Evolutionary conservation across 2,113 vertebrate genomes (phyloP).

Genomic region (Seriola rivoliana): DNA sequence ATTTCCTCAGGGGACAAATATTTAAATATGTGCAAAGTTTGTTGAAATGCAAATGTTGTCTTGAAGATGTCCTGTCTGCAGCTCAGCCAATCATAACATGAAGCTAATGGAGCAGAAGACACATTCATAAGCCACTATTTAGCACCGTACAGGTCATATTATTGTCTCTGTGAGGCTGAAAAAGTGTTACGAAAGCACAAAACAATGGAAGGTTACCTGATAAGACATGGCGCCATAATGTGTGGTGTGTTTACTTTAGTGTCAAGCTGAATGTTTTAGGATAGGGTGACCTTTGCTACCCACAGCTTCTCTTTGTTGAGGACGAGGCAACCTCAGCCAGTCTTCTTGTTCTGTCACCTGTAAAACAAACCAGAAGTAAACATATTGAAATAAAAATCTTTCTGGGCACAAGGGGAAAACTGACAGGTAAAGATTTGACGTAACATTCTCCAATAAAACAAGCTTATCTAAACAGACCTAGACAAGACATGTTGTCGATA

Average conservation of each 20-base stretch:
- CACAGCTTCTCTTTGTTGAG: conserved; percentile 27
- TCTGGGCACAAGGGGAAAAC: background rate
- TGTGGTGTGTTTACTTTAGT: conserved; percentile 58
- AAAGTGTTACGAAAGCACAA: conserved; percentile 41
- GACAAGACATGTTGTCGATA: conserved; percentile 52
- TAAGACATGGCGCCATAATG: conserved; percentile 58
- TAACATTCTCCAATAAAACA: conserved; percentile 56
- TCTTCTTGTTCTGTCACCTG: background rate
- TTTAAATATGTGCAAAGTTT: conserved; percentile 6
- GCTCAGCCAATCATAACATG: background rate
- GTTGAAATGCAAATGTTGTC: background rate
- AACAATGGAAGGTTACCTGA: conserved; percentile 59
- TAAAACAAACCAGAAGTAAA: conserved; percentile 34
- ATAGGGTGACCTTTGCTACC: conserved; percentile 30
- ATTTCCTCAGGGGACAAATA: background rate
- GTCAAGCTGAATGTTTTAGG: conserved; percentile 37
- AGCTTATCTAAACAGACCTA: conserved; percentile 54
- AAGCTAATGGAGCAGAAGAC: background rate
- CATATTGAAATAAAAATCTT: background rate
- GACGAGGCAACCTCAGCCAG: background rate
- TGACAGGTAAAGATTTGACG: conserved; percentile 43
- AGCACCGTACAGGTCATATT: conserved; percentile 29
- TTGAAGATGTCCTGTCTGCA: background rate
- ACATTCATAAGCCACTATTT: conserved; percentile 25
- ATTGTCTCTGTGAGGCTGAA: conserved; percentile 9